These are phyloP conservation scores for Agrotis exclamationis DNA, from an alignment of 2,888 invertebrate species.

Conservation along the genomic window DNA sequence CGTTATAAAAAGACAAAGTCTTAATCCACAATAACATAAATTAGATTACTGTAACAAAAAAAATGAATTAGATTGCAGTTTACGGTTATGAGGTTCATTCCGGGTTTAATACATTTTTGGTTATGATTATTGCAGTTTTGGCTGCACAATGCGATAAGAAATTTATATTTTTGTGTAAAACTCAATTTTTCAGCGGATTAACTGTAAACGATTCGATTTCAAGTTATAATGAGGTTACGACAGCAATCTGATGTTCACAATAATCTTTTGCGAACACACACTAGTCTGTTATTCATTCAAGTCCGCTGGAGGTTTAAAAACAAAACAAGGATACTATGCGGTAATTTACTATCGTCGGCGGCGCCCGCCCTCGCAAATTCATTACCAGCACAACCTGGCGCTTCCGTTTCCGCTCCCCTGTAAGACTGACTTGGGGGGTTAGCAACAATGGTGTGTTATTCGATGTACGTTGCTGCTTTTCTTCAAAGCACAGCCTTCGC, in stretches of 20 bases:
- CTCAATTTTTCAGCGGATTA: slow-evolving; percentile 32
- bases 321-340: slow-evolving; percentile 83
- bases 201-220: slow-evolving; percentile 18
- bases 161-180: slow-evolving; percentile 37
- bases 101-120: slow-evolving; percentile 42
- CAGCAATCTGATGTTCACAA: slow-evolving; percentile 23
- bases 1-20: slow-evolving; percentile 45
- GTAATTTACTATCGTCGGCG: slow-evolving; percentile 87
- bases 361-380: slow-evolving; percentile 89
- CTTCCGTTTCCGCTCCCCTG: slow-evolving; percentile 86
- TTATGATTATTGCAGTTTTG: slow-evolving; percentile 37
- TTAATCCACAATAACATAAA: slow-evolving; percentile 57
- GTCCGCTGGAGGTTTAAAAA: slow-evolving; percentile 82
- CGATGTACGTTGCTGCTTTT: slow-evolving; percentile 67
- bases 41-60: slow-evolving; percentile 49
- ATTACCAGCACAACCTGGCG: slow-evolving; percentile 87
- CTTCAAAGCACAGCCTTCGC: not conserved
- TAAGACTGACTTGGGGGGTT: slow-evolving; percentile 49
- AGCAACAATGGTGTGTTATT: slow-evolving; percentile 26
- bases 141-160: slow-evolving; percentile 47
- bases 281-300: slow-evolving; percentile 74
- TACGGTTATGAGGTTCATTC: slow-evolving; percentile 52
- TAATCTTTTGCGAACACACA: slow-evolving; percentile 54
- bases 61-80: slow-evolving; percentile 37
- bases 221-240: slow-evolving; percentile 23